Evolutionary conservation across 1,140 invertebrate genomes (phyloP), one percentile per base, ranked within the genome.

Genomic region (Liolophura sinensis): DNA sequence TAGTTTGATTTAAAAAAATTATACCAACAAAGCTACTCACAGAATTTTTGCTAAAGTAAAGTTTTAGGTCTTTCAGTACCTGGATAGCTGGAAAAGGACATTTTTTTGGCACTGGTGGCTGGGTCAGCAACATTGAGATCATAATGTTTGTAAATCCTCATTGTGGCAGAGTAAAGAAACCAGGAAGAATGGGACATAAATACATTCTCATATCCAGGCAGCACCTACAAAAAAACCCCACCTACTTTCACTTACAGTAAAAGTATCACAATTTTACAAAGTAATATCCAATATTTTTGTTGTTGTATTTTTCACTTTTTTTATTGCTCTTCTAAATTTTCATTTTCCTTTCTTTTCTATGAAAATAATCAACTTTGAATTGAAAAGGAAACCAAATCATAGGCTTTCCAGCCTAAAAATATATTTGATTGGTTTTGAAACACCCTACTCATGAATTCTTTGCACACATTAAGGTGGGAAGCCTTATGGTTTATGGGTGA

Each of bases 111-210:
- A 48, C 71, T 70, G 7, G 78, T 75, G 11, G 56, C 60, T 24
- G 65, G 22, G 65, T 82, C 81, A 48, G 72, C 60, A 12, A 83
- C 74, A 70, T 81, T 80, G 59, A 85, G 78, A 55, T 81, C 70
- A 58, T 83, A 84, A 62, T 84, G 80, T 76, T 85, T 84, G 69
- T 72, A 80, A 16, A 84, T 81, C 58, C 83, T 77, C 60, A 79
- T 73, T 49, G 80, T 85, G 1, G 78, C 74, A 24, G 73, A 56
- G 65, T 84, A 84, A 0, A 68, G 65, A 72, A 82, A 82, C 83
- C 83, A 84, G 61, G 78, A 80, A 47, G 78, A 79, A 57, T 83
- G 81, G n/a, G 80, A 80, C 77, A 83, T 78, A 59, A 76, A 83
- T 7, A 83, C 62, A 68, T 82, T 74, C 54, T 83, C 81, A 73